Conservation (phyloP, 2,888 invertebrate genomes). For the Lycaena phlaeas region DNA sequence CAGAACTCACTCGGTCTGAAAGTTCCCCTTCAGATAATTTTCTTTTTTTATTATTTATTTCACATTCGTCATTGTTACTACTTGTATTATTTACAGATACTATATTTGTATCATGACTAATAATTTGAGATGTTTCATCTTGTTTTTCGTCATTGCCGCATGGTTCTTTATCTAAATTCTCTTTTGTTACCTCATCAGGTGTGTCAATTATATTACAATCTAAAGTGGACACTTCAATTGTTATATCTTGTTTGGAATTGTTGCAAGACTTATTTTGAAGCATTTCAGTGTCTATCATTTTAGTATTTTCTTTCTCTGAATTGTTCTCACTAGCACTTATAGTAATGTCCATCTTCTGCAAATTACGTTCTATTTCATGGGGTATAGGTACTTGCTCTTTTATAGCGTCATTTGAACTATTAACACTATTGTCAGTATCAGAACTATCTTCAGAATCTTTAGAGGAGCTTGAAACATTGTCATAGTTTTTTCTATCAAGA, state of each 20-base stretch:
- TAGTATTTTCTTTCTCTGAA: background rate
- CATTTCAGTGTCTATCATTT: background rate
- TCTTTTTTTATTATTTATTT: slow-evolving; percentile 19
- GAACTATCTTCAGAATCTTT: slow-evolving; percentile 35
- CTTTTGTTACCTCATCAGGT: no score
- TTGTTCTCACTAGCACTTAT: slow-evolving; percentile 3
- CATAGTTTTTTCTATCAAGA: slow-evolving; percentile 46
- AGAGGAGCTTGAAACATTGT: slow-evolving; percentile 31
- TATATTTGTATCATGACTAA: background rate
- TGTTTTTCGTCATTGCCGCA: background rate
- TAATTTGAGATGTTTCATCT: background rate
- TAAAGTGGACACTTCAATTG: background rate
- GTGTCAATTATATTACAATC: background rate
- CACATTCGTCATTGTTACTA: slow-evolving; percentile 15
- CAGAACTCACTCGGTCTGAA: slow-evolving; percentile 25
- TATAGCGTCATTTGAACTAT: background rate
- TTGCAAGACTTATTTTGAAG: no score
- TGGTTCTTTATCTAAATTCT: background rate
- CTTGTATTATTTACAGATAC: background rate
- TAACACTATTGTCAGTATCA: slow-evolving; percentile 17
- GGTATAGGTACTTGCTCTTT: background rate
- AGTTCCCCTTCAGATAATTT: slow-evolving; percentile 50
- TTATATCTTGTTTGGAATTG: no score
- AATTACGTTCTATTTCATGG: background rate
- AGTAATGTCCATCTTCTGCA: background rate